Evolutionary conservation across 2,797 vertebrate genomes (phyloP).

Genomic region (Paguma larvata): DNA sequence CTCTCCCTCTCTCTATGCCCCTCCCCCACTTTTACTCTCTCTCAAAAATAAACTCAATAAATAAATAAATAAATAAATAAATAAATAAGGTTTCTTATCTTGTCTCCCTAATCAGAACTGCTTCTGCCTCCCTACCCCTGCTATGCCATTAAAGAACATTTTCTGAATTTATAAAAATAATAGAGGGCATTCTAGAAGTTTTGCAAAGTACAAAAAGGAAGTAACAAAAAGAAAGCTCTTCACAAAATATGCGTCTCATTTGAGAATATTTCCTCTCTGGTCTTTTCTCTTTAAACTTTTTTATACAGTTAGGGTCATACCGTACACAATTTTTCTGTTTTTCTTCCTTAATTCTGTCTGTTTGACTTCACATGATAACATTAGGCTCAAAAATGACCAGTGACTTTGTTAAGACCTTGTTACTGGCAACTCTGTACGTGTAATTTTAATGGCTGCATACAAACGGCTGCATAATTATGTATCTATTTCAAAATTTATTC

Average conservation of each 20-base stretch:
- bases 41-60: too few species aligned
- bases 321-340: background rate
- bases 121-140: background rate
- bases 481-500: slow-evolving; percentile 41
- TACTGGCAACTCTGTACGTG: slow-evolving; percentile 11
- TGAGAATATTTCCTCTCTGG: background rate
- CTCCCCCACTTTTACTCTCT: too few species aligned
- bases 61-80: too few species aligned
- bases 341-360: slow-evolving; percentile 28
- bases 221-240: background rate
- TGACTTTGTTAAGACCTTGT: background rate
- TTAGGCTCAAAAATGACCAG: background rate
- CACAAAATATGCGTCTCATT: background rate
- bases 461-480: background rate
- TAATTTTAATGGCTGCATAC: background rate
- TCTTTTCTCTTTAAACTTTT: background rate
- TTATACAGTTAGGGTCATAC: background rate
- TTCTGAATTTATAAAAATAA: slow-evolving; percentile 25
- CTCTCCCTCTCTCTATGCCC: too few species aligned
- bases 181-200: background rate
- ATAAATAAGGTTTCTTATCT: background rate
- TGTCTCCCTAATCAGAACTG: background rate
- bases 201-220: background rate
- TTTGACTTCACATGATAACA: slow-evolving; percentile 3
- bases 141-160: background rate